Evolutionary conservation across 2,113 vertebrate genomes (phyloP), one percentile per base, ranked within the genome.

Genomic region (Tylochromis polylepis): DNA sequence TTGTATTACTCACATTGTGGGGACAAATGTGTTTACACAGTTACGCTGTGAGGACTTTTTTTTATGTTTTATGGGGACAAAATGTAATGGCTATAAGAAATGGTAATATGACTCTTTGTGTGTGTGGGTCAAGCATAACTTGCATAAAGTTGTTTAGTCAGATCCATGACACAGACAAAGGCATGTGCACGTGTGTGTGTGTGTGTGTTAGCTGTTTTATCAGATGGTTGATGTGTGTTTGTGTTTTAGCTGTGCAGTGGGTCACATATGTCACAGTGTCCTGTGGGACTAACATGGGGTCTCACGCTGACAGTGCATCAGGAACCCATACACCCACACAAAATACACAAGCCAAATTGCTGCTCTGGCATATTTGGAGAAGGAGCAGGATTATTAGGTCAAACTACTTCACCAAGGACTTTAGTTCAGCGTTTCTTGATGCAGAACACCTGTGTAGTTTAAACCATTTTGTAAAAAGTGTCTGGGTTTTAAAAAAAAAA

Each of bases 311-410:
- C 90, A 92, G 82, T 78, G 87, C 84, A 91, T 38, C 60, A 72
- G 41, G 81, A 60, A 82, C 5, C 24, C 46, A 82, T 77, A 85
- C 46, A 77, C 82, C 88, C 85, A 86, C 38, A 65, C 55, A 83
- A 56, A 86, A 91, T 65, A 80, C 84, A 91, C 87, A 86, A 34
- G 38, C 36, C 77, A 31, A 86, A 91, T 65, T 93, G 93, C 93
- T 92, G 82, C 53, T 85, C 49, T 80, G 60, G 90, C 90, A 93
- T 86, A 93, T 94, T 94, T 87, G 72, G 41, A 87, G 67, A 92
- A 84, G 88, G 88, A 88, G 67, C 85, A 87, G 49, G 90, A 93
- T 87, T 92, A 95, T 90, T 77, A 85, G 90, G 90, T 92, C 92
- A 93, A 92, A 86, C 49, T 90, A 81, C 86, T 87, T 93, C 81